Conservation (phyloP, 2,797 vertebrate genomes). For the Karalla daura region DNA sequence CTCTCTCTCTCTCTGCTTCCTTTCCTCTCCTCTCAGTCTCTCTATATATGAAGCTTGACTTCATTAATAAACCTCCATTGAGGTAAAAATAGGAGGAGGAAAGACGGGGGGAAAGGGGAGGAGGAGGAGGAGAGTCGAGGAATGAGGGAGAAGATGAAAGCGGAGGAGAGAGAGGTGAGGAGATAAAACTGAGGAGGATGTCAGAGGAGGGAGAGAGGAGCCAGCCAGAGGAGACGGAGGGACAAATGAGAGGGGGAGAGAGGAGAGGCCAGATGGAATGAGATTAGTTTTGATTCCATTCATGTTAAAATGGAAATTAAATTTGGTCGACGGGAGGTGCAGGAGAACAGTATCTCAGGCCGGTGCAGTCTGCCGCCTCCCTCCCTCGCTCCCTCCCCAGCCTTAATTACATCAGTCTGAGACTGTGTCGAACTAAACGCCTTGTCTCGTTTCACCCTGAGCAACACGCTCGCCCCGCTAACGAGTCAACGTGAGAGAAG, state of each 20-base stretch:
- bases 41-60: slow-evolving; percentile 5
- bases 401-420: slow-evolving; percentile 34
- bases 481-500: background rate
- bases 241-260: slow-evolving; percentile 17
- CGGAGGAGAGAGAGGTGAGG: background rate
- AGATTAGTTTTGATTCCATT: slow-evolving; percentile 57
- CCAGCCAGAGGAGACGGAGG: background rate
- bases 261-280: slow-evolving; percentile 50
- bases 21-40: background rate
- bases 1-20: background rate
- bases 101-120: background rate
- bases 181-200: slow-evolving; percentile 40
- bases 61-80: slow-evolving; percentile 56
- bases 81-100: slow-evolving; percentile 35
- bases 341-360: slow-evolving; percentile 40
- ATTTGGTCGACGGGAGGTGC: slow-evolving; percentile 46
- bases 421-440: slow-evolving; percentile 30
- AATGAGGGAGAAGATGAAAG: slow-evolving; percentile 6
- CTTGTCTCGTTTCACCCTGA: slow-evolving; percentile 24
- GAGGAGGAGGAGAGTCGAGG: background rate
- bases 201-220: background rate
- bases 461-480: background rate
- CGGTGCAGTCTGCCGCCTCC: slow-evolving; percentile 27
- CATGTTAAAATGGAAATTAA: slow-evolving; percentile 64
- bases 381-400: slow-evolving; percentile 18